These are phyloP conservation scores for Yoshiicerus persimilis DNA, from an alignment of 1,140 invertebrate species.

Conservation along the genomic window DNA sequence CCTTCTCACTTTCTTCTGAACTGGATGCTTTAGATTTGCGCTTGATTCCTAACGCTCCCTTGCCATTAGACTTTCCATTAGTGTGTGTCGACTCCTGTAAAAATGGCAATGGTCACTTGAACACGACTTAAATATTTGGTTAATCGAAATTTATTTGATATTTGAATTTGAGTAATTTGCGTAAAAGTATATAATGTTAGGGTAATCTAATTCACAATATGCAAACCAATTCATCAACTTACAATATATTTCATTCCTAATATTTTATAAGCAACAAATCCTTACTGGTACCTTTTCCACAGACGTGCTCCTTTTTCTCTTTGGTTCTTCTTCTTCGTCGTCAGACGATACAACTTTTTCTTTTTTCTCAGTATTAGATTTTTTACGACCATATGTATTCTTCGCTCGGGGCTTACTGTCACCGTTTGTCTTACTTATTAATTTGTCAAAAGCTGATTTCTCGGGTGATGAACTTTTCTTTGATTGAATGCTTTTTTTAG, in stretches of 20 bases:
- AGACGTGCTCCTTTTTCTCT: not conserved
- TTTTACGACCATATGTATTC: not conserved
- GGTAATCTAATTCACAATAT: no score
- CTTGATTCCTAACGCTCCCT: not conserved
- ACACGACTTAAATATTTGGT: no score
- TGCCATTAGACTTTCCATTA: not conserved
- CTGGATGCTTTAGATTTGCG: not conserved
- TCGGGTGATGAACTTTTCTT: not conserved
- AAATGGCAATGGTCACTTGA: no score
- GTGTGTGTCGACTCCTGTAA: not conserved
- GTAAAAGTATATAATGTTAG: not conserved
- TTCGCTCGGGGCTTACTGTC: not conserved
- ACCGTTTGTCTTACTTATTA: not conserved
- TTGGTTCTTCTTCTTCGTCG: not conserved
- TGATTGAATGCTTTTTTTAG: not conserved
- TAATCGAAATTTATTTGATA: not conserved
- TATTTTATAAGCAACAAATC: no score
- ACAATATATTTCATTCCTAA: no score
- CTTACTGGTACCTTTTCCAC: not conserved
- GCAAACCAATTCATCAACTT: no score
- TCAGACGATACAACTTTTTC: not conserved
- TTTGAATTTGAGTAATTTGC: not conserved
- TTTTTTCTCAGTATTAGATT: not conserved
- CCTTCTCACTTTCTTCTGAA: not conserved
- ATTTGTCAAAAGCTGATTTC: not conserved